Evolutionary conservation across 2,797 vertebrate species (phyloP).

Genomic region (Alauda arvensis): DNA sequence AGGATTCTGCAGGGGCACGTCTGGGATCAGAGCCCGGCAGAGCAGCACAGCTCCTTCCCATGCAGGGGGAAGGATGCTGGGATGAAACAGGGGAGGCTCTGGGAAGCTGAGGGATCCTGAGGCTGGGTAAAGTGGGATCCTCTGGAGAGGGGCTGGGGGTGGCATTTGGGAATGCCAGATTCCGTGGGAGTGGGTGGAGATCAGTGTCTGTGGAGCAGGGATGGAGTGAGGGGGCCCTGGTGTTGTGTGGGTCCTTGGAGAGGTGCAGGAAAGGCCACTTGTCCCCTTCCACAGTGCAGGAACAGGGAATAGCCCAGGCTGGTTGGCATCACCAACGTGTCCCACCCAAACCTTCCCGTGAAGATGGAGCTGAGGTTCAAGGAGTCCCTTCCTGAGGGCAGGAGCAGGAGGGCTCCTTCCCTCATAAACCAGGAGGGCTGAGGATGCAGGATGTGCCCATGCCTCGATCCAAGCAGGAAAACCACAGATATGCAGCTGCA

Average conservation of each 20-base stretch:
- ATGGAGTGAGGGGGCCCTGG: background rate
- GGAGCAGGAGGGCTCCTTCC: background rate
- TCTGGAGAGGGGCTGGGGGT: background rate
- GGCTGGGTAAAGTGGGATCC: background rate
- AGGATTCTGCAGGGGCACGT: background rate
- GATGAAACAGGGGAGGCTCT: background rate
- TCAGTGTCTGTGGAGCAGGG: background rate
- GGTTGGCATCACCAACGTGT: background rate
- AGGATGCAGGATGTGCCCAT: background rate
- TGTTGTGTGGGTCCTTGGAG: background rate
- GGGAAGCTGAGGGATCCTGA: background rate
- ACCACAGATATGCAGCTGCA: background rate
- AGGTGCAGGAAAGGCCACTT: background rate
- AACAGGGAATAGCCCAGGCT: background rate
- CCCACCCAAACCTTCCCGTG: background rate
- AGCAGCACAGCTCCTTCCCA: background rate
- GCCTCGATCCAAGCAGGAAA: background rate
- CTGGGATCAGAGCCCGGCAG: background rate
- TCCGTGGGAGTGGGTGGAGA: background rate
- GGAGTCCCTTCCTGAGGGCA: background rate
- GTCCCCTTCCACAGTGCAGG: background rate
- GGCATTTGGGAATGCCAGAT: background rate
- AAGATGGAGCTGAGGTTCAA: background rate
- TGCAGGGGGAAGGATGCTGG: fast-evolving
- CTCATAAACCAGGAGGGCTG: background rate